Percentiles rank a stretch among this genome's conserved stretches.
Conservation (phyloP, 2,113 vertebrate species). For the Alaudala cheleensis region DNA sequence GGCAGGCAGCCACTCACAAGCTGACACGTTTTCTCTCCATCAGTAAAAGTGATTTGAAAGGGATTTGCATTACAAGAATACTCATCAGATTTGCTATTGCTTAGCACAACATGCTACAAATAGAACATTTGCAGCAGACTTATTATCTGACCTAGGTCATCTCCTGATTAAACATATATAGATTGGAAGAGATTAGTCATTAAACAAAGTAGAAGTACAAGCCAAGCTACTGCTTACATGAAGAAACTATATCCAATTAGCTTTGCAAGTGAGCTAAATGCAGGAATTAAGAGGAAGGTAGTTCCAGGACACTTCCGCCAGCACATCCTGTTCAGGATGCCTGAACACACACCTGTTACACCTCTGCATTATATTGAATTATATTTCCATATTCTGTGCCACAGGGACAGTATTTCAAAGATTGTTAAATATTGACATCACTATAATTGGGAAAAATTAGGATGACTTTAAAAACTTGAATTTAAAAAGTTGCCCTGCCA, state of each 20-base stretch:
- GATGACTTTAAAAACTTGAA: neutral
- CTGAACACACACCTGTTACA: neutral
- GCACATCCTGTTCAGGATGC: neutral
- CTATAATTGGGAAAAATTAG: neutral
- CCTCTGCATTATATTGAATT: neutral
- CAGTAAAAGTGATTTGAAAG: slow-evolving; percentile 10
- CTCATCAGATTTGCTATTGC: neutral
- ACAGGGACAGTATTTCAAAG: neutral
- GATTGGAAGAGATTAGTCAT: slow-evolving; percentile 41
- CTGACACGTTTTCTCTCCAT: neutral
- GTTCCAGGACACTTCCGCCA: slow-evolving; percentile 53
- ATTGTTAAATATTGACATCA: neutral
- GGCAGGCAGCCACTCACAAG: neutral
- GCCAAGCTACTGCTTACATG: neutral
- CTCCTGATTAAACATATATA: slow-evolving; percentile 45
- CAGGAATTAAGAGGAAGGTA: slow-evolving; percentile 42
- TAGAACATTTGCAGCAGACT: slow-evolving; percentile 1
- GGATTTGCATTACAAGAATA: neutral
- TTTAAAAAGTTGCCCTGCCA: neutral
- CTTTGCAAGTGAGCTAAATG: slow-evolving; percentile 49
- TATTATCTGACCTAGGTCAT: slow-evolving; percentile 37
- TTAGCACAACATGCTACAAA: neutral
- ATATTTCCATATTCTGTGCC: neutral
- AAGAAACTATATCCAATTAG: slow-evolving; percentile 36
- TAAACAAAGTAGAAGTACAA: slow-evolving; percentile 22